Evolutionary conservation across 2,888 invertebrate genomes (phyloP), one percentile per base, ranked within the genome.

Genomic region (Steinernema scapterisci): DNA sequence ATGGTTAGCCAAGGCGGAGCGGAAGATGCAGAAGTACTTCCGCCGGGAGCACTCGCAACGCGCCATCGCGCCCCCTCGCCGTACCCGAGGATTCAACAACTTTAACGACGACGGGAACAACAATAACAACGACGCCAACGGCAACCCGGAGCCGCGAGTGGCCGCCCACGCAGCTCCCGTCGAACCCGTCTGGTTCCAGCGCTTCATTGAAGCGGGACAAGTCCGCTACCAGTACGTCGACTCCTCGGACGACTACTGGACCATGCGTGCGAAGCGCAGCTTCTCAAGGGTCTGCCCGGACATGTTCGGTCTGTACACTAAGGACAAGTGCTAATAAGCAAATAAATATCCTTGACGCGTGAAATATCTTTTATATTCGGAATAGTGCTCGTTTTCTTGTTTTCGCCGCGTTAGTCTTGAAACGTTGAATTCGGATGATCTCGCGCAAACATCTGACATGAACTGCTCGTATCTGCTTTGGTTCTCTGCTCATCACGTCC

Each of bases 111-210:
- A 63, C 38, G 16, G 27, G 23, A 23, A 54, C 63, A 25, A 31
- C 63, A 27, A 31, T 25, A 11, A 31, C 31, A 1, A 1, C 38
- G n/a, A 27, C 19, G 31, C 5, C 63, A 38, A 63, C 16, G 27
- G 21, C 3, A 63, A 27, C 31, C 31, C 21, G 51, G 6, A n/a
- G 13, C 31, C 27, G 16, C 23, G 21, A 3, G 21, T 23, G 11
- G 11, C 11, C 52, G 11, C 19, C 11, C 19, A n/a, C 52, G 11
- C 52, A 19, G 2, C n/a, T n/a, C 21, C 23, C 11, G 3, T 6
- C 21, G 63, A 63, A 2, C 63, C 63, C n/a, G 31, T 63, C 31
- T 63, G 63, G 63, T 63, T 63, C 63, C 11, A 31, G 31, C 63
- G 63, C 31, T 63, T 63, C 27, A 31, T 63, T 31, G 63, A 63